phyloP scores from a whole-genome alignment of 2,113 vertebrate species.

The Cavia porcellus region DNA sequence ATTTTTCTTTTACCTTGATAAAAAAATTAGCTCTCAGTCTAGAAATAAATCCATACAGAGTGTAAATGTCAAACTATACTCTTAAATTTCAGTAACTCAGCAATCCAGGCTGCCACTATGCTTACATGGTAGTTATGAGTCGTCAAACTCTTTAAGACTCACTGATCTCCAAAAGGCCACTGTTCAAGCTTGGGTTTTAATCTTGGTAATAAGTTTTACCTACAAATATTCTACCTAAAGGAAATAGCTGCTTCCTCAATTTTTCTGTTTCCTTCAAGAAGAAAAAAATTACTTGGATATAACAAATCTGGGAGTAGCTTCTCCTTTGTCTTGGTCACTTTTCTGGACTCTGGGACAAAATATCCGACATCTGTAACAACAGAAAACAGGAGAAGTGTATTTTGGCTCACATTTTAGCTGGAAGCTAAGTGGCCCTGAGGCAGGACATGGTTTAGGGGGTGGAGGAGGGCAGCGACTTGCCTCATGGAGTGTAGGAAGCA shows the following conservation, averaged over 20 bases:
- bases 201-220: constrained; percentile 2
- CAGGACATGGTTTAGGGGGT: not conserved
- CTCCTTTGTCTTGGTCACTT: not conserved
- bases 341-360: not conserved
- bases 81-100: constrained; percentile 82
- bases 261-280: constrained; percentile 27
- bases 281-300: not conserved
- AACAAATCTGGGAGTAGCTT: not conserved
- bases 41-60: constrained; percentile 69
- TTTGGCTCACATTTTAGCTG: not conserved
- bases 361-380: not conserved
- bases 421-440: not conserved
- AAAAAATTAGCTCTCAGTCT: constrained; percentile 57
- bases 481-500: not conserved
- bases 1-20: constrained; percentile 78
- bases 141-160: constrained; percentile 3
- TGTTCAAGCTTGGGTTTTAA: not conserved
- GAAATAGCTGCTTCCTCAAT: not conserved
- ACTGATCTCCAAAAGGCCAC: not conserved
- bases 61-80: constrained; percentile 81
- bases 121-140: constrained; percentile 46
- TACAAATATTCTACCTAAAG: not conserved
- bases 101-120: constrained; percentile 46
- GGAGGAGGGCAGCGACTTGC: not conserved
- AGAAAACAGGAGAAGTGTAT: not conserved